Percentiles rank a stretch among this genome's conserved stretches.
Evolutionary conservation across 2,888 invertebrate genomes (phyloP).

Genomic region (Elmis aenea): DNA sequence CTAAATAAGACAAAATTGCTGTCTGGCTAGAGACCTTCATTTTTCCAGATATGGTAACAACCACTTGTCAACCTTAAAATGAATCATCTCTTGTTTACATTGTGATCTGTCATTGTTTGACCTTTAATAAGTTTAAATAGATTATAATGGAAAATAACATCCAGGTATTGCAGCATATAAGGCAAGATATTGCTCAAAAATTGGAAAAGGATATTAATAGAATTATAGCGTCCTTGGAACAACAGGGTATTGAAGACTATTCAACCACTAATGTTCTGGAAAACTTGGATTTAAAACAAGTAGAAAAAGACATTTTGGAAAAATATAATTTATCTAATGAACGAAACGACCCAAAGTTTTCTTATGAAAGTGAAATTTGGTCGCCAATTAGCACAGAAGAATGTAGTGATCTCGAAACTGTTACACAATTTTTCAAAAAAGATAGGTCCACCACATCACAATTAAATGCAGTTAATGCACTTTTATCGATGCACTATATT

Average conservation of each 20-base stretch:
- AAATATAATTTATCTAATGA: slow-evolving; percentile 2
- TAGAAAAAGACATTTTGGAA: slow-evolving; percentile 14
- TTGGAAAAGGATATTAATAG: no score
- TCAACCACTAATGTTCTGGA: no score
- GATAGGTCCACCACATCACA: slow-evolving; percentile 1
- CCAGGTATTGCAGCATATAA: slow-evolving; percentile 10
- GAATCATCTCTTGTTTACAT: neutral
- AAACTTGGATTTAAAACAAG: slow-evolving; percentile 13
- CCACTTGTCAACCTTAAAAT: neutral
- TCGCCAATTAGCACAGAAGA: slow-evolving; percentile 1
- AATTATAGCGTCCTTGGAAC: no score
- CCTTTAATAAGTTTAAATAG: slow-evolving; percentile 1
- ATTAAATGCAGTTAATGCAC: slow-evolving; percentile 6
- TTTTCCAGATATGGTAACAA: slow-evolving; percentile 24
- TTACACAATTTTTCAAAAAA: slow-evolving; percentile 3
- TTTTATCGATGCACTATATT: slow-evolving; percentile 18
- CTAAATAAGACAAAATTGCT: slow-evolving; percentile 9
- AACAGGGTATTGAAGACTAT: no score
- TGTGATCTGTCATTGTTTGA: slow-evolving; percentile 1
- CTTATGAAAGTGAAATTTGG: slow-evolving; percentile 5
- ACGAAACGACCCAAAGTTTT: slow-evolving; percentile 1
- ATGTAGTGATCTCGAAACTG: slow-evolving; percentile 4
- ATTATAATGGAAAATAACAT: slow-evolving; percentile 8
- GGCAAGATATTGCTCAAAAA: slow-evolving; percentile 15
- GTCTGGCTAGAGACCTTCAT: slow-evolving; percentile 20